Evolutionary conservation across 2,888 invertebrate genomes (phyloP).

Genomic region (Drosophila tanythrix): DNA sequence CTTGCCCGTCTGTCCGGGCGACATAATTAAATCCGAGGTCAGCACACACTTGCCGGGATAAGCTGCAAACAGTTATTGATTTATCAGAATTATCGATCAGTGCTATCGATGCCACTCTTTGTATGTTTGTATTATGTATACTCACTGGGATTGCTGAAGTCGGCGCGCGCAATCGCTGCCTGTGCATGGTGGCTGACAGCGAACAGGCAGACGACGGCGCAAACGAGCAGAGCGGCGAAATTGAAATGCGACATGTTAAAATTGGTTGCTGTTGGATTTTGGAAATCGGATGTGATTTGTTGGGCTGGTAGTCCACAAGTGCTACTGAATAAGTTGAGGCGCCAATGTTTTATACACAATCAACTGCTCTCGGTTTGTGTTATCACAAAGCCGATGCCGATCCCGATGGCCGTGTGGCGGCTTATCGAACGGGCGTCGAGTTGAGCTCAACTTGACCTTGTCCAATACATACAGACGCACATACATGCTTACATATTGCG

Average conservation of each 20-base stretch:
- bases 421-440: constrained; percentile 58
- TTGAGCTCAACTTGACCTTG: constrained; percentile 63
- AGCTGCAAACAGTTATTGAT: constrained; percentile 38
- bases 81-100: not conserved
- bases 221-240: constrained; percentile 33
- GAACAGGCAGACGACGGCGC: constrained; percentile 30
- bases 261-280: not conserved
- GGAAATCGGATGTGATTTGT: constrained; percentile 31
- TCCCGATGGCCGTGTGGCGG: constrained; percentile 44
- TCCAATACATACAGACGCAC: constrained; percentile 40
- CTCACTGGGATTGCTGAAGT: constrained; percentile 75
- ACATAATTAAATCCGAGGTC: constrained; percentile 60
- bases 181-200: constrained; percentile 34
- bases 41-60: constrained; percentile 81
- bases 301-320: constrained; percentile 56
- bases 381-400: constrained; percentile 59
- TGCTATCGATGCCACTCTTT: not conserved
- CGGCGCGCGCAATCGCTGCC: constrained; percentile 68
- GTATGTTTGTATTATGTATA: not conserved
- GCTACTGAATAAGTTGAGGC: constrained; percentile 44
- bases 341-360: constrained; percentile 70
- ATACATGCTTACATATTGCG: constrained; percentile 13
- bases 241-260: constrained; percentile 51
- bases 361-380: constrained; percentile 28
- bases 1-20: constrained; percentile 77